Evolutionary conservation across 2,888 invertebrate species (phyloP), one percentile per base, ranked within the genome.

Genomic region (Pollenia griseotomentosa): DNA sequence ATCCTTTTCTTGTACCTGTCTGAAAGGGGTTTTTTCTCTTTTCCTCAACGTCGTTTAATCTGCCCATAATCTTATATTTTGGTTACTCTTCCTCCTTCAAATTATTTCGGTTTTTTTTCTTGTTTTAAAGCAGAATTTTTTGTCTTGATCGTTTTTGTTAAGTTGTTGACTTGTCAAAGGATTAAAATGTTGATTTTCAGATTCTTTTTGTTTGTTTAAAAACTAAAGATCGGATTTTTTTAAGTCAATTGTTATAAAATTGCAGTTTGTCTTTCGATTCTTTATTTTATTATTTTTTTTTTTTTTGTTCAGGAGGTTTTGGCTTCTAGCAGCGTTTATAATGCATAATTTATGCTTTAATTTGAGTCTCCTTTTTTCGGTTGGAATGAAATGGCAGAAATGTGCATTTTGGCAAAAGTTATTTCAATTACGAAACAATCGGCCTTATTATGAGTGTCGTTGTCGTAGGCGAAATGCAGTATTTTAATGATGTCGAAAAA

Each of bases 291-390:
- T n/a, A 9, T 23, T 51, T 48, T 33, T 71, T 14, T 63, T 55
- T 7, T 1, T 33, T 71, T 14, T 63, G n/a, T 16, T 33, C 12
- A 14, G 19, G 42, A 23, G 44, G 14, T 61, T 78, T 87, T 88
- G 89, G 85, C 89, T 90, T 90, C 88, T 82, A 91, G 59, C 90
- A 91, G 92, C 91, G 91, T 92, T 91, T 92, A 92, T 91, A 91
- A 91, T 91, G 92, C 92, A 92, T 92, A 91, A 91, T 92, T 91
- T 90, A 92, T 91, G 92, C 90, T 90, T 80, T 85, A 80, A 84
- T 84, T 80, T 85, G 59, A 51, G 19, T 2, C 11, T 14, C 19
- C 33, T 74, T 65, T 59, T 66, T 51, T 44, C 7, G 16, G 55
- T 7, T 19, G 51, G 40, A 44, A 84, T 79, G 84, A 84, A 61